These are phyloP conservation scores for Clarias magur DNA, from an alignment of 2,113 vertebrate genomes.

Conservation along the genomic window DNA sequence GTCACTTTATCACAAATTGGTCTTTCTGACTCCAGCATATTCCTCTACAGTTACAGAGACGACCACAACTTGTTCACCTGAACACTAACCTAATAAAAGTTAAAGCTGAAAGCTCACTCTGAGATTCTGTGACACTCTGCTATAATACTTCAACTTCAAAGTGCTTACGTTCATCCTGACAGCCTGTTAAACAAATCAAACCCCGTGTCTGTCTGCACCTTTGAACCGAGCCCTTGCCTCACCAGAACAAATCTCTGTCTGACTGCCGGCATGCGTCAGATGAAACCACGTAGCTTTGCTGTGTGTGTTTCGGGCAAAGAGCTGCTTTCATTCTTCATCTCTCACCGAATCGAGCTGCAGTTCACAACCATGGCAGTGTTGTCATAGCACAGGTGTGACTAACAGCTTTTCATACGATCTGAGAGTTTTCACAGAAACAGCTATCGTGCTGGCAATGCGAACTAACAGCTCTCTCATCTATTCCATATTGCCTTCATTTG, in stretches of 20 bases:
- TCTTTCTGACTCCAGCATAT: neutral
- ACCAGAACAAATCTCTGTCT: constrained; percentile 32
- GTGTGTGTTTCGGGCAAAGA: constrained; percentile 21
- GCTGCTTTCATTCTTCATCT: constrained; percentile 27
- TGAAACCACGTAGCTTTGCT: constrained; percentile 24
- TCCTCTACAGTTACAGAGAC: neutral
- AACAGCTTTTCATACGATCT: constrained; percentile 39
- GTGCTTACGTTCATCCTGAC: constrained; percentile 24
- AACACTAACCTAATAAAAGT: constrained; percentile 27
- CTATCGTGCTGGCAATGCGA: neutral
- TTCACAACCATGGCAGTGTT: constrained; percentile 39
- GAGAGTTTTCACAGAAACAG: constrained; percentile 35
- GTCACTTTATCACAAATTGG: neutral
- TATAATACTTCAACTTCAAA: constrained; percentile 29
- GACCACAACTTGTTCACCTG: constrained; percentile 16
- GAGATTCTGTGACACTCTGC: neutral
- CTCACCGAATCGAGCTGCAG: constrained; percentile 11
- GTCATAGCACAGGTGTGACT: constrained; percentile 44
- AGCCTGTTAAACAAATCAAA: constrained; percentile 41
- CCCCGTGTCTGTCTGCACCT: constrained; percentile 19
- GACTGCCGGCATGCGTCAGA: constrained; percentile 14
- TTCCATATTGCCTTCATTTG: constrained; percentile 6
- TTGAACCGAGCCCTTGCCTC: constrained; percentile 36
- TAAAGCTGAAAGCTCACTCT: neutral
- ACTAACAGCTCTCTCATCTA: constrained; percentile 16